Evolutionary conservation across 1,140 invertebrate species (phyloP), one percentile per base, ranked within the genome.

Genomic region (Colletes gigas): DNA sequence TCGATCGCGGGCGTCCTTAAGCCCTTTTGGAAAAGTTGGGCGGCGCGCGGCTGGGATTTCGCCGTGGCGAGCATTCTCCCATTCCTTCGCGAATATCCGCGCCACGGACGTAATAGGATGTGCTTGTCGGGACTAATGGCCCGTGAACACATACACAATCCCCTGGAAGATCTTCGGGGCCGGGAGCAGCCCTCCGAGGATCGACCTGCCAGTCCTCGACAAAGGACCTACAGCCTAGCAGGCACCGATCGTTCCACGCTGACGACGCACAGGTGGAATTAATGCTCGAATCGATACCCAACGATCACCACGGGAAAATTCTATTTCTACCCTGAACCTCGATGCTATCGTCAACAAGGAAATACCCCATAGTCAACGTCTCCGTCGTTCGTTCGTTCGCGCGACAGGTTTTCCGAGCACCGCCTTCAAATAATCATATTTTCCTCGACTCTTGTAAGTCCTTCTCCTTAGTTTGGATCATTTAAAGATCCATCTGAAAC

Each of bases 131-230:
- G 68, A 72, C 81, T 82, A 83, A 83, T 83, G 73, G 68, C 50
- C 80, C 73, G 80, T 83, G 73, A 82, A 78, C 73, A 67, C 80
- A 62, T 78, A 83, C 68, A 83, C 62, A 71, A 77, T 54, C 52
- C 44, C 17, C 10, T 0, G 39, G 59, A 74, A 50, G 54, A 47
- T n/a, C 41, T 60, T 79, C 41, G 47, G n/a, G 12, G 10, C 55
- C 15, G 6, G 44, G 0, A 9, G 44, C 30, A 74, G 55, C 55
- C 39, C 67, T 47, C 47, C 4, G 41, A 63, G 50, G 50, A 81
- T 19, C 9, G 47, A 21, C 10, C 47, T 57, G 57, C 14, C 59
- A 54, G 21, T 70, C 4, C 41, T 72, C 41, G 39, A 63, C 17
- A 70, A 76, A 83, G 60, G 75, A 39, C 52, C 41, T 12, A 12